Base-by-base conservation (phyloP, 2,797 vertebrate genomes). In the Sorex maritimensis region DNA sequence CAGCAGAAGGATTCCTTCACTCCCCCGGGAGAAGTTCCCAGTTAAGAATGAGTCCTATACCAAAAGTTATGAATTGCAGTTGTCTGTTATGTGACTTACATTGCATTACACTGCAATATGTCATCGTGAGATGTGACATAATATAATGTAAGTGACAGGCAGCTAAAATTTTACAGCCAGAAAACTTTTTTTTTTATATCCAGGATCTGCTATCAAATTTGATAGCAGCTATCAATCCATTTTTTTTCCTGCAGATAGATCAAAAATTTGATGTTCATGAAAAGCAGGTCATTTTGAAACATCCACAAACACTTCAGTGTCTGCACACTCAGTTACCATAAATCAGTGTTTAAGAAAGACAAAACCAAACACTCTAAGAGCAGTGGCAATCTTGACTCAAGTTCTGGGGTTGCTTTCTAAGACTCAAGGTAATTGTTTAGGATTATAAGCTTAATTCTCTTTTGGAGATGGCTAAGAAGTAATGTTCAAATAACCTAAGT, bases 251-350 rank as follows among this genome's bases (percentile, higher is more conserved):
- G 68, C 92, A 97, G 84, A 88, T 90, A 93, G 80, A 94, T 96
- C 86, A 97, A 90, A 94, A 86, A 82, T 95, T 96, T 97, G 94
- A 97, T 94, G 95, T 94, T 96, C 94, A 95, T 92, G 90, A 97
- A 97, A 98, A 97, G 86, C 80, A 87, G 93, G 94, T 96, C 94
- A 95, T 94, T 97, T 97, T 95, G 90, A 96, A 97, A 97, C 96
- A 97, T 94, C 88, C 92, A 84, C 94, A 95, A 92, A 96, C 90
- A 92, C 86, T 95, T 97, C 95, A 94, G 78, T 86, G 84, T 61
- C 95, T 72, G 7, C 90, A 90, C 77, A 89, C 92, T 97, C 90
- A 24, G 28, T 93, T 95, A 73, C 67, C 69, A 86, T 96, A 97
- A 97, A 97, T 97, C 97, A 96, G 86, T 19, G 17, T 58, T 63